These are phyloP conservation scores for Molanna angustata DNA, from an alignment of 2,888 invertebrate species.

Conservation along the genomic window DNA sequence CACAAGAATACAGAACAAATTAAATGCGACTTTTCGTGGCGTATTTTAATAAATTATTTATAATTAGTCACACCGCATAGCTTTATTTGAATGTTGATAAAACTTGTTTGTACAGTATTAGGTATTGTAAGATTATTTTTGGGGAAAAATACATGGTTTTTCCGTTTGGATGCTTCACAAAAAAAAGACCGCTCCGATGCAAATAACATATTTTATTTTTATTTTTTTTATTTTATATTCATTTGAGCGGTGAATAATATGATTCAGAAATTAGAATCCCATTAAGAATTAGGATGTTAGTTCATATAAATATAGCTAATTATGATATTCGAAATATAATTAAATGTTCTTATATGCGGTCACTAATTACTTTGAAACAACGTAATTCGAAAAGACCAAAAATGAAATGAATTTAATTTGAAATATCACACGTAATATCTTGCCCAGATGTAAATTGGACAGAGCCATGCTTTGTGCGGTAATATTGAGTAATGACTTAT, in stretches of 20 bases:
- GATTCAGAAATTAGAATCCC: conserved; percentile 14
- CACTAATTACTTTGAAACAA: conserved; percentile 1
- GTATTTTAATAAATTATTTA: too few relatives aligned
- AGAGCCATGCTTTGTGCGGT: too few relatives aligned
- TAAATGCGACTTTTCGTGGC: too few relatives aligned
- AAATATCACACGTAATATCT: background rate
- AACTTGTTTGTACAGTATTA: background rate
- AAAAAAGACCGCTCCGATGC: conserved; percentile 1
- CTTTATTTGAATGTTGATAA: background rate
- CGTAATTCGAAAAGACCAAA: background rate
- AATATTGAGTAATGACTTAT: conserved; percentile 23
- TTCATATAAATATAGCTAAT: background rate
- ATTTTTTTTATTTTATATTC: background rate
- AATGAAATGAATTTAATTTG: conserved; percentile 7
- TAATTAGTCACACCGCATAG: background rate
- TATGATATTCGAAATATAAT: background rate
- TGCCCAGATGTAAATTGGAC: background rate
- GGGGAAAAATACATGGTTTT: background rate
- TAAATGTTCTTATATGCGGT: background rate
- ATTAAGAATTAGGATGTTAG: background rate
- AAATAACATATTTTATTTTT: conserved; percentile 10
- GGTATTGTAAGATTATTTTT: background rate
- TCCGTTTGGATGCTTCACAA: background rate
- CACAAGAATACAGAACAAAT: too few relatives aligned
- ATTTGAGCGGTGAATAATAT: conserved; percentile 1